phyloP scores from a whole-genome alignment of 2,113 vertebrate genomes.

The Labeo rohita region DNA sequence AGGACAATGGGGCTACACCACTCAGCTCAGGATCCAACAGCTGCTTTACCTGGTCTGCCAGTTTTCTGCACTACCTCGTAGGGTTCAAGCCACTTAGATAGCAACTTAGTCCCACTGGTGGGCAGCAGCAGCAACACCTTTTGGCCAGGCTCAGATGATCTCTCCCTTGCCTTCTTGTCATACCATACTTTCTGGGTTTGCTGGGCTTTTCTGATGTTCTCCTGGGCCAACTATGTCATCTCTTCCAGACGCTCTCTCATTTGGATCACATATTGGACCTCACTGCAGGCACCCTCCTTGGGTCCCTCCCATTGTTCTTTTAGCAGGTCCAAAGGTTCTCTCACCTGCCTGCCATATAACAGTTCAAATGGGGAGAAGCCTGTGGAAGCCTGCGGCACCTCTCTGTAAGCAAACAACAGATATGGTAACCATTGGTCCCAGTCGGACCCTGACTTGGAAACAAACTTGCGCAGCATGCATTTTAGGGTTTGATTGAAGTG shows the following conservation, averaged over 20 bases:
- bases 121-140: conserved; percentile 25
- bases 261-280: conserved; percentile 10
- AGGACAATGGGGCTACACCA: background rate
- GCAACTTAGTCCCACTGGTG: background rate
- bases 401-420: too few relatives aligned
- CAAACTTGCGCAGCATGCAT: too few relatives aligned
- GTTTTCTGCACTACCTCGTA: conserved; percentile 11
- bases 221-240: conserved; percentile 1
- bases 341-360: too few relatives aligned
- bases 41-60: background rate
- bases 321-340: background rate
- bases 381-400: too few relatives aligned
- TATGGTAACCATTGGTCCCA: too few relatives aligned
- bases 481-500: too few relatives aligned
- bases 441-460: too few relatives aligned
- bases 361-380: too few relatives aligned
- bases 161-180: conserved; percentile 13
- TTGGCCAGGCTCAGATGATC: conserved; percentile 6
- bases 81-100: conserved; percentile 33
- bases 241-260: conserved; percentile 35
- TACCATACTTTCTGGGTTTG: conserved; percentile 33
- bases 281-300: background rate
- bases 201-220: background rate
- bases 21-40: background rate
- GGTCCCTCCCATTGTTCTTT: conserved; percentile 2